Evolutionary conservation across 2,888 invertebrate species (phyloP).

Genomic region (Hymenopus coronatus): DNA sequence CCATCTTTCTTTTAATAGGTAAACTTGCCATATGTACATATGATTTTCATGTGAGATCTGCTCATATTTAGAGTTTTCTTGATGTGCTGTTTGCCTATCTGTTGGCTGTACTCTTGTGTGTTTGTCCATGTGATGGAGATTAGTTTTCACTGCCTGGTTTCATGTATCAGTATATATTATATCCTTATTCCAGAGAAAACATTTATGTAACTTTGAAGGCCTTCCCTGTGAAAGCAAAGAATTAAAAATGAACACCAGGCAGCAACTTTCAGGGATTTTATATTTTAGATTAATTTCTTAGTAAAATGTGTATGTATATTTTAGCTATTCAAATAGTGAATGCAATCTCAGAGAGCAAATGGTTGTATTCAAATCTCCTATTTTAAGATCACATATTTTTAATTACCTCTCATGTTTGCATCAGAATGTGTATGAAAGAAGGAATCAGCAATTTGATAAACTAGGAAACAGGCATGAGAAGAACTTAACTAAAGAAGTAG

Average conservation of each 20-base stretch:
- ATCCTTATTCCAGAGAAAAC: too few species aligned
- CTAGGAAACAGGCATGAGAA: too few species aligned
- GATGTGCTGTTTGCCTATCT: not conserved
- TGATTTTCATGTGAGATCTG: not conserved
- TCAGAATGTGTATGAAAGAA: too few species aligned
- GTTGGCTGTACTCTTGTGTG: conserved; percentile 5
- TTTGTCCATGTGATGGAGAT: not conserved
- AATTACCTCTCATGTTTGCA: too few species aligned
- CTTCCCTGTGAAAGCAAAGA: not conserved
- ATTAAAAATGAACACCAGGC: conserved; percentile 3
- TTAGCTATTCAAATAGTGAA: not conserved
- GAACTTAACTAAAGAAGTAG: too few species aligned
- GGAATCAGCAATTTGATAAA: too few species aligned
- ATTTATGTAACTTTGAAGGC: too few species aligned
- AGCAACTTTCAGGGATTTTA: not conserved
- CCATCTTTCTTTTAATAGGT: too few species aligned
- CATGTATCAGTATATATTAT: not conserved
- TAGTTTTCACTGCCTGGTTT: not conserved
- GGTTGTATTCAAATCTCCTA: too few species aligned
- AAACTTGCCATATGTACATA: too few species aligned
- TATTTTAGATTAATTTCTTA: not conserved
- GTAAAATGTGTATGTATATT: conserved; percentile 10
- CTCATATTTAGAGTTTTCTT: not conserved
- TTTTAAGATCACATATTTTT: too few species aligned
- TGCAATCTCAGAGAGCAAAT: too few species aligned